Base-by-base conservation (phyloP, 1,140 invertebrate species). In the Conus ventricosus region DNA sequence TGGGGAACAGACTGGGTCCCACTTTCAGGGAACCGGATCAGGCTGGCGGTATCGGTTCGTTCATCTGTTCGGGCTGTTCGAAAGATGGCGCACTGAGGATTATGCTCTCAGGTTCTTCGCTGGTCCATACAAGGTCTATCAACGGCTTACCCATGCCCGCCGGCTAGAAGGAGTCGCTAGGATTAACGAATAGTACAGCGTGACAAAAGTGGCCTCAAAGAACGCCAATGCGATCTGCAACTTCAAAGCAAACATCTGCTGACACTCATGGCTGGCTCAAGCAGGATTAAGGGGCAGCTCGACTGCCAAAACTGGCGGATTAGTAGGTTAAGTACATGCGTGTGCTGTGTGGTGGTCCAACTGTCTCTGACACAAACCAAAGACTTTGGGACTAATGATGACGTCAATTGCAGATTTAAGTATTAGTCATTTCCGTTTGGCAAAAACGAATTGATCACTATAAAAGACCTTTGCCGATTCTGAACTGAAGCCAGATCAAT, bases 361-460 rank as follows among this genome's bases (percentile, higher is more conserved):
- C 20, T 13, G 13, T 23, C 13, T 71, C 6, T 71, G 13, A 71
- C 67, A 71, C 11, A 71, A 71, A 71, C 11, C 11, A 23, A 11
- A 71, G 67, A 39, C 39, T 53, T 27, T 25, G 80, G 39, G 23
- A 71, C 67, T n/a, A 23, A n/a, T 8, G 20, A 71, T 71, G 67
- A 71, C 67, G 67, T 71, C 20, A 23, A 20, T 71, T 71, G 67
- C 20, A 82, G 54, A 82, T 82, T 82, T 82, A 82, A 6, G 23
- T 27, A 82, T 51, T 82, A 53, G 80, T 82, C 80, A 82, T 53
- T 80, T 80, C 39, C 76, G 39, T 80, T 80, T 80, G 39, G 39
- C 39, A 39, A 39, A 39, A 39, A 39, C 39, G 39, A 39, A 39
- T 39, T 39, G 0, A 39, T 39, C 60, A 63, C 10, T 13, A 63